Percentiles rank a stretch among this genome's conserved stretches.
phyloP scores from a whole-genome alignment of 2,888 invertebrate genomes.

The Alsophila aescularia region DNA sequence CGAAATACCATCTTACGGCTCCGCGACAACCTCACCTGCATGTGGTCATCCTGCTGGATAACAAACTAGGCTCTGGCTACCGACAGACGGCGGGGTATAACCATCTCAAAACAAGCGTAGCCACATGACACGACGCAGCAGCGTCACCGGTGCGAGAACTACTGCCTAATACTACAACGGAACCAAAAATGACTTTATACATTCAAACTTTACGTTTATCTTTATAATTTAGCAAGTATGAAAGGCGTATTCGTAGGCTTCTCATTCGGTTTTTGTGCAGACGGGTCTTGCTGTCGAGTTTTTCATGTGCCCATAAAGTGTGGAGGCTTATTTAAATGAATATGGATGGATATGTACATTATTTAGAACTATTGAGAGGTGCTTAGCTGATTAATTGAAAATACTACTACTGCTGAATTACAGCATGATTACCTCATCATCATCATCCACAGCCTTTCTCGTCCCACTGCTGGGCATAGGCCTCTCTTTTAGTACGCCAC shows the following conservation, averaged over 20 bases:
- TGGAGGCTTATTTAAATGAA: conserved; percentile 21
- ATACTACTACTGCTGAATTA: neutral
- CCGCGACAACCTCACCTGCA: too few species aligned
- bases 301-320: conserved; percentile 29
- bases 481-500: too few species aligned
- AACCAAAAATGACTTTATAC: neutral
- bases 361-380: conserved; percentile 5
- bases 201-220: neutral
- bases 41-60: too few species aligned
- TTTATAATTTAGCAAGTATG: conserved; percentile 6
- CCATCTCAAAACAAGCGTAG: too few species aligned
- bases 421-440: neutral
- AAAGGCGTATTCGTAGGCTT: conserved; percentile 6
- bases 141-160: too few species aligned
- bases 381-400: neutral
- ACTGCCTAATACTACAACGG: neutral
- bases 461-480: too few species aligned
- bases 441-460: too few species aligned
- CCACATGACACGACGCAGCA: too few species aligned
- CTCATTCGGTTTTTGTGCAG: conserved; percentile 4
- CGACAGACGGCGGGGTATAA: too few species aligned
- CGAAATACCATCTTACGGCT: too few species aligned
- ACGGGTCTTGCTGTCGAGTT: conserved; percentile 16
- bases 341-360: conserved; percentile 22
- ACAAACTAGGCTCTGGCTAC: too few species aligned